Base-by-base conservation (phyloP, 2,888 invertebrate genomes). In the Drosophila buzzatii region DNA sequence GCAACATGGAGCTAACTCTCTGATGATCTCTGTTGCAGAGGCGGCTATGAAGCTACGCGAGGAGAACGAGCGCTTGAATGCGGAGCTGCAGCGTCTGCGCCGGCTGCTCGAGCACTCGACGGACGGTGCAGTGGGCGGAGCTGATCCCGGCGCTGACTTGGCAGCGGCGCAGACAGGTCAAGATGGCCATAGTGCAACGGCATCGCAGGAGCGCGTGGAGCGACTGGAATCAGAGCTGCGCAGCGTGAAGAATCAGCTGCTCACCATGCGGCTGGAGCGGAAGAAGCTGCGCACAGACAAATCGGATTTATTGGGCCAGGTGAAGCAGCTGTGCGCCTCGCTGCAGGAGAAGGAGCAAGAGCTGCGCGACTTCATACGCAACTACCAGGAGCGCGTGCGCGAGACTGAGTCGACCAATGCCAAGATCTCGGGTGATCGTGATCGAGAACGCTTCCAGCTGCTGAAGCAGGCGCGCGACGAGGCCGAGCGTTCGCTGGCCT, bases 261-360 rank as follows among this genome's bases (percentile, higher is more conserved):
- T 91, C 95, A 97, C 96, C 63, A 94, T 98, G 91, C 98, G 98
- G 93, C 96, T 97, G 70, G 98, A 99, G 93, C 95, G 98, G 73
- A 97, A 98, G 93, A 95, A 98, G 78, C 94, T 98, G 92, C 97
- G 98, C 94, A 97, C 97, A 16, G 98, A 99, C 94, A 98, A 98
- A 94, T 97, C 97, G 91, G 98, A 98, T 93, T 94, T 99, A 77
- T 94, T 98, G 83, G 97, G 96, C 92, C 98, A 98, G 94, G 98
- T 98, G 96, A 98, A 98, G 93, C 98, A 98, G 91, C 95, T 99
- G 70, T 99, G 98, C 93, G 96, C 96, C 64, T 98, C 98, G 10
- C 94, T 99, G 72, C 98, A 98, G 93, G 98, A 98, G 92, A 98
- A 98, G 93, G 98, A 99, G 92, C 96, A 97, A 89, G 98, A 98